These are phyloP conservation scores for Vannuccia rotundouncinata DNA, from an alignment of 2,888 invertebrate species.

Conservation along the genomic window DNA sequence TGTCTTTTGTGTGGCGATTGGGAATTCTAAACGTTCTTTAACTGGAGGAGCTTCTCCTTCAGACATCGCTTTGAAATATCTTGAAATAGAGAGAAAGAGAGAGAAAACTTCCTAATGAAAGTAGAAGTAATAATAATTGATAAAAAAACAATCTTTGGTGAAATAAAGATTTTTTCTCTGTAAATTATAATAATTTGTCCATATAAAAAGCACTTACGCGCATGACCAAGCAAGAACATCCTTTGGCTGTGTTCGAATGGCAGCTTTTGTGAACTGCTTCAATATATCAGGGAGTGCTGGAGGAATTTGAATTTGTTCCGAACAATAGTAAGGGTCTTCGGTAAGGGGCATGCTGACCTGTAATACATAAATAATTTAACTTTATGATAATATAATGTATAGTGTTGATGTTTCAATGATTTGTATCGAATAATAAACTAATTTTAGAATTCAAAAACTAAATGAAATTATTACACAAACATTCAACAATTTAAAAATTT, in stretches of 20 bases:
- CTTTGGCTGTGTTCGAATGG: conserved; percentile 78
- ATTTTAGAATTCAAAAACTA: not conserved
- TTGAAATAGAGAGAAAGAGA: conserved; percentile 42
- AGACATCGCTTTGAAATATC: conserved; percentile 68
- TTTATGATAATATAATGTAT: not conserved
- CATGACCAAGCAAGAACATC: conserved; percentile 78
- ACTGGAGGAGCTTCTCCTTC: conserved; percentile 72
- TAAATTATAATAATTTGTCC: not conserved
- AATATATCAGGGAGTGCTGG: conserved; percentile 73
- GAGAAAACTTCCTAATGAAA: too few species aligned
- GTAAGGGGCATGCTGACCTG: conserved; percentile 45
- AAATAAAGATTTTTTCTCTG: too few species aligned
- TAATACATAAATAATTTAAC: not conserved
- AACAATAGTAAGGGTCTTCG: conserved; percentile 69
- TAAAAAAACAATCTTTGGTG: too few species aligned
- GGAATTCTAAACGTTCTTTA: conserved; percentile 64
- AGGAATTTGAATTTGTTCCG: conserved; percentile 75
- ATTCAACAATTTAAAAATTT: not conserved
- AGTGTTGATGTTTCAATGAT: not conserved
- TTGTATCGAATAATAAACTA: not conserved
- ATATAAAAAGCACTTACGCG: conserved; percentile 46
- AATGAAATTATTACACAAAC: not conserved
- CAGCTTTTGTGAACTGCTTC: conserved; percentile 80
- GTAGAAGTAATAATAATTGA: too few species aligned
- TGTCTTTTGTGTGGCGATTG: conserved; percentile 56